Evolutionary conservation across 1,140 invertebrate genomes (phyloP).

Genomic region (Ostrea edulis): DNA sequence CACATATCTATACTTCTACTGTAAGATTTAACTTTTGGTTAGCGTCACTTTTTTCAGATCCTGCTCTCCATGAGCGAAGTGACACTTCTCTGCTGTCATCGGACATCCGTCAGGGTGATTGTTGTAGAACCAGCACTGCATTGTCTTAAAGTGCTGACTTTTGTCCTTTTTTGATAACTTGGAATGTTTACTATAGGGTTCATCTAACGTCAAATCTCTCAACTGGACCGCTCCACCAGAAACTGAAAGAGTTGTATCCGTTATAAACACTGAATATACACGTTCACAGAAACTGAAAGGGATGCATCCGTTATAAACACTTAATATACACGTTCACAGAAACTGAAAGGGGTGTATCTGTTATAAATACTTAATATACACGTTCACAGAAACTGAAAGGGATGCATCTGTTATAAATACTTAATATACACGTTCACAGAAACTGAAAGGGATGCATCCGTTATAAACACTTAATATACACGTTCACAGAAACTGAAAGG

Average conservation of each 20-base stretch:
- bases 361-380: background rate
- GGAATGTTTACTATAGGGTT: conserved; percentile 64
- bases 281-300: background rate
- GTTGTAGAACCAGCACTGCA: conserved; percentile 91
- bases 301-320: background rate
- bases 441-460: conserved; percentile 78
- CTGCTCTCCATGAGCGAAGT: conserved; percentile 84
- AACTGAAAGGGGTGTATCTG: background rate
- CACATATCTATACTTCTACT: too few relatives aligned
- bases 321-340: background rate
- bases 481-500: conserved; percentile 81
- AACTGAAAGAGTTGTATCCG: conserved; percentile 78
- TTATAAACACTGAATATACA: background rate
- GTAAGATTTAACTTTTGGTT: background rate
- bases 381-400: background rate
- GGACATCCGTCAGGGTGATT: conserved; percentile 95
- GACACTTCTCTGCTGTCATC: conserved; percentile 84
- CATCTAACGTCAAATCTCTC: conserved; percentile 79
- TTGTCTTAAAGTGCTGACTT: conserved; percentile 80
- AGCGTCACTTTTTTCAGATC: conserved; percentile 62
- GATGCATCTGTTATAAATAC: background rate
- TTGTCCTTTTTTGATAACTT: conserved; percentile 66
- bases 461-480: too few relatives aligned
- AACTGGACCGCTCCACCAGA: conserved; percentile 86
- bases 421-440: conserved; percentile 60